A percentile compares a stretch with the other conserved stretches of the same genome.
These are phyloP conservation scores for Drosophila incognita DNA, from an alignment of 2,888 invertebrate genomes.

Conservation along the genomic window DNA sequence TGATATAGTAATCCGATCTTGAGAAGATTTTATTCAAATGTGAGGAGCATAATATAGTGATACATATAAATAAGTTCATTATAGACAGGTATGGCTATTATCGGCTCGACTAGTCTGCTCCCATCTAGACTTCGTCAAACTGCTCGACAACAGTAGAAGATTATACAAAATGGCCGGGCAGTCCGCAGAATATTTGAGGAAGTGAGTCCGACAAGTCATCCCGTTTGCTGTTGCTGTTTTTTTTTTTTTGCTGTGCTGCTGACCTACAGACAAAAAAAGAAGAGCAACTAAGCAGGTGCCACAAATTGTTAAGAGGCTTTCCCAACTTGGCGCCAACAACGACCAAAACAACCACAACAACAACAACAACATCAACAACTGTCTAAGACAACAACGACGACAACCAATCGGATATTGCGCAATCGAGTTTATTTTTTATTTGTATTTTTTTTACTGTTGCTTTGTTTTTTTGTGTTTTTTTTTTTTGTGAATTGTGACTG, in stretches of 20 bases:
- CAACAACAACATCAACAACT: slow-evolving; percentile 7
- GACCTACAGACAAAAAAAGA: slow-evolving; percentile 49
- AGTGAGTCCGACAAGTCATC: slow-evolving; percentile 25
- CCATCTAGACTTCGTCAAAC: neutral
- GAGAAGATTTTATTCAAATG: neutral
- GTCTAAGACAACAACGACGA: slow-evolving; percentile 7
- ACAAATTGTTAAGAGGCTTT: slow-evolving; percentile 51
- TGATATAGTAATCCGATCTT: neutral
- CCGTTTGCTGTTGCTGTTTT: slow-evolving; percentile 3
- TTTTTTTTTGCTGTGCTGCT: slow-evolving; percentile 33
- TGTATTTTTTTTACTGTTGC: slow-evolving; percentile 27
- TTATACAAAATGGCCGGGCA: neutral
- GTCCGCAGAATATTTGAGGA: slow-evolving; percentile 2
- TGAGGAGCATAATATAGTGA: neutral
- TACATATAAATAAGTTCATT: neutral
- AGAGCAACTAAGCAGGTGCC: slow-evolving; percentile 27
- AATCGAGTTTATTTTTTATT: slow-evolving; percentile 32
- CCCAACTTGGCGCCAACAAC: slow-evolving; percentile 8
- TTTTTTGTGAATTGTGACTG: slow-evolving; percentile 32
- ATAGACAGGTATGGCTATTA: neutral
- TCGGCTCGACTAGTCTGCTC: neutral
- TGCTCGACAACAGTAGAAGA: neutral
- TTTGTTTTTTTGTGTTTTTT: neutral
- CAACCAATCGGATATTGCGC: slow-evolving; percentile 72
- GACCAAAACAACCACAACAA: slow-evolving; percentile 16